Conservation (phyloP, 2,113 vertebrate genomes). For the Puffinus mauretanicus region DNA sequence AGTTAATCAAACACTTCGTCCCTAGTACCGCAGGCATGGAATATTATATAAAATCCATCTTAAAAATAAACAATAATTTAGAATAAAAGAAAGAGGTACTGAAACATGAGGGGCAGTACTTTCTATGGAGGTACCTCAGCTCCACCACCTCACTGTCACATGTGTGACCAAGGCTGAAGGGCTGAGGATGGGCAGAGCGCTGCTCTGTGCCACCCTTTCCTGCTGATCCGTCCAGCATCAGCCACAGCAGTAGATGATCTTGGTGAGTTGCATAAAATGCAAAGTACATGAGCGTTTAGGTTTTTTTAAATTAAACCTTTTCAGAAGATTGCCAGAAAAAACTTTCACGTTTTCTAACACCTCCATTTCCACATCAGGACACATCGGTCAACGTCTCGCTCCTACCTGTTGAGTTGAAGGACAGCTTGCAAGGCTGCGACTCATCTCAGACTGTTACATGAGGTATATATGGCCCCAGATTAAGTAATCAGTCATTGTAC, state of each 20-base stretch:
- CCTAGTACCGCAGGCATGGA: not conserved
- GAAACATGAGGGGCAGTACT: not conserved
- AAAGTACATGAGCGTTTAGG: not conserved
- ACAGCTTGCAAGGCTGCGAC: not conserved
- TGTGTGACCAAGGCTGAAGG: not conserved
- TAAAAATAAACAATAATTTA: not conserved
- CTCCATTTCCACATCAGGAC: not conserved
- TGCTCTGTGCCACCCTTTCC: not conserved
- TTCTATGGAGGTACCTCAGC: not conserved
- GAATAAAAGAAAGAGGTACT: not conserved
- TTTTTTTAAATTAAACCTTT: not conserved
- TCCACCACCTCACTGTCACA: not conserved
- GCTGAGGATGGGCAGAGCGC: not conserved
- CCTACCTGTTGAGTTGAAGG: not conserved
- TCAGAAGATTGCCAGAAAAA: not conserved
- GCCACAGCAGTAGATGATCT: not conserved
- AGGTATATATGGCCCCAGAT: not conserved
- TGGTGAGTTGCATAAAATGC: not conserved
- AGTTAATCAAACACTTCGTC: not conserved
- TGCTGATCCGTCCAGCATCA: not conserved
- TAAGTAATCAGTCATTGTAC: not conserved
- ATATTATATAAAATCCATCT: not conserved
- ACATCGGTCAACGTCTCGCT: fast-evolving
- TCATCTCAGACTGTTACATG: not conserved
- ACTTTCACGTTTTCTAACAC: not conserved